phyloP scores from a whole-genome alignment of 2,888 invertebrate species.

The Morpho helenor region DNA sequence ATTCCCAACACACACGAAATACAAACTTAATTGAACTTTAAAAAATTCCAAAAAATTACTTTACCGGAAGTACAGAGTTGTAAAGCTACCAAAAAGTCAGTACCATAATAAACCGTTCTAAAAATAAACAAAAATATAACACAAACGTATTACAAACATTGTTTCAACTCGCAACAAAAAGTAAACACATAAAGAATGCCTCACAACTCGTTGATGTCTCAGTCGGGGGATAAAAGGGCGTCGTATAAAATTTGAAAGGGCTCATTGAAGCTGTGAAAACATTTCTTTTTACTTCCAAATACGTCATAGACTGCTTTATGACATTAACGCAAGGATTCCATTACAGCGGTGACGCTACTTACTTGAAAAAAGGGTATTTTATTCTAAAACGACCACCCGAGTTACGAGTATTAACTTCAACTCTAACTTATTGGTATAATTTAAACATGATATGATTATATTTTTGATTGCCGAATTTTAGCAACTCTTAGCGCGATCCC shows the following conservation, averaged over 20 bases:
- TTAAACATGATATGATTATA: no score
- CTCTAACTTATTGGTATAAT: no score
- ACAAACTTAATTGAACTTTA: no score
- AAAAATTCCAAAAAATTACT: no score
- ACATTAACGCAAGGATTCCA: slow-evolving; percentile 51
- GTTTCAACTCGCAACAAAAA: slow-evolving; percentile 1
- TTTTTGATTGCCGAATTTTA: no score
- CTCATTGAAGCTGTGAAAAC: slow-evolving; percentile 47
- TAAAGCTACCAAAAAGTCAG: no score
- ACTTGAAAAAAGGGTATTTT: slow-evolving; percentile 39
- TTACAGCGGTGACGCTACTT: slow-evolving; percentile 48
- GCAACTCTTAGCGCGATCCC: no score
- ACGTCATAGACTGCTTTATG: slow-evolving; percentile 27
- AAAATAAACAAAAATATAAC: no score
- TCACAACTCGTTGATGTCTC: slow-evolving; percentile 19
- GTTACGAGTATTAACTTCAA: no score
- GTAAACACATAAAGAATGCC: slow-evolving; percentile 17
- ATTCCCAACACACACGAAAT: no score
- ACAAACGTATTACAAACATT: not conserved
- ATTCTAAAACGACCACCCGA: slow-evolving; percentile 38
- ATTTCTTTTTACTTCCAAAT: slow-evolving; percentile 42
- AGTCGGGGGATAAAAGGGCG: slow-evolving; percentile 33
- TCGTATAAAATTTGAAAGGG: slow-evolving; percentile 37
- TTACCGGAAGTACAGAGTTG: no score
- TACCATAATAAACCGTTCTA: no score